These are phyloP conservation scores for Microplitis mediator DNA, from an alignment of 1,140 invertebrate species.

Conservation along the genomic window DNA sequence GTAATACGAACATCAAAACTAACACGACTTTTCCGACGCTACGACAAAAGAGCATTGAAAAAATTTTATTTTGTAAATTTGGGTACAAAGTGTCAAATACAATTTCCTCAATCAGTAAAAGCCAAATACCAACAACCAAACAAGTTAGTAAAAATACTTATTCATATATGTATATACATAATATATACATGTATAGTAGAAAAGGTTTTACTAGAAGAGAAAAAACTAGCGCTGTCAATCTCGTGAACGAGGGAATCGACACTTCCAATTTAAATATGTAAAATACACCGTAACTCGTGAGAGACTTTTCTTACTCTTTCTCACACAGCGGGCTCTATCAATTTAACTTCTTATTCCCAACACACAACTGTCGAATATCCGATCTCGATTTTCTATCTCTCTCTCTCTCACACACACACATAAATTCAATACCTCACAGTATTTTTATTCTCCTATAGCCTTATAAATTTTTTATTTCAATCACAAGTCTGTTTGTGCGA, in stretches of 20 bases:
- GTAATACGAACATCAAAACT: no score
- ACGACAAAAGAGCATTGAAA: no score
- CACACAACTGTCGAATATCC: constrained; percentile 36
- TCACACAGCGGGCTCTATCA: constrained; percentile 39
- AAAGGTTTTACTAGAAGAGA: no score
- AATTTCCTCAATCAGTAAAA: no score
- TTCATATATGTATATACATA: no score
- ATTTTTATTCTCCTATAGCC: no score
- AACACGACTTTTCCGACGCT: no score
- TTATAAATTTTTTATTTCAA: constrained; percentile 29
- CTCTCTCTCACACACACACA: background rate
- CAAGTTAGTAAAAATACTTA: no score
- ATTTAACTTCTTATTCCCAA: constrained; percentile 48
- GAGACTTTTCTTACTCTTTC: constrained; percentile 25
- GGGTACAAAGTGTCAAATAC: no score
- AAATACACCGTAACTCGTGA: constrained; percentile 42
- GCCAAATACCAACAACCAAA: no score
- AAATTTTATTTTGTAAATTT: background rate
- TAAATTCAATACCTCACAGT: no score
- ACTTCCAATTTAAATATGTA: constrained; percentile 57
- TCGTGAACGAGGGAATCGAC: constrained; percentile 45
- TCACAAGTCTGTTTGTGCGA: constrained; percentile 10
- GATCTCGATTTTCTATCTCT: constrained; percentile 18
- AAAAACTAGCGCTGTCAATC: constrained; percentile 40
- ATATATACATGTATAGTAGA: no score